phyloP scores from a whole-genome alignment of 2,888 invertebrate species.

The Microplitis manilae region DNA sequence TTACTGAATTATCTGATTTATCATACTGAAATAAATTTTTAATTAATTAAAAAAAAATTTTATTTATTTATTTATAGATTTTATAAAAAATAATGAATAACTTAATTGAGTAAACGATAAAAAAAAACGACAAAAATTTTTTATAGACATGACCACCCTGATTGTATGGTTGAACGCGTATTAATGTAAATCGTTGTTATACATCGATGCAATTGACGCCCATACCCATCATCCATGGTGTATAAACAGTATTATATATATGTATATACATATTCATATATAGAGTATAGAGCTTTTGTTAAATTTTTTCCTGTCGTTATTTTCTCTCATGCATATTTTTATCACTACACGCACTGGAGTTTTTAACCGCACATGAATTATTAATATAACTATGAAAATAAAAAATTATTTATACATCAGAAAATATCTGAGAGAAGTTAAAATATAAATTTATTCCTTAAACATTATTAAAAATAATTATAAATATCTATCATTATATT shows the following conservation, averaged over 20 bases:
- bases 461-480: background rate
- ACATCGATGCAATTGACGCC: constrained; percentile 31
- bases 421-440: background rate
- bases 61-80: background rate
- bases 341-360: constrained; percentile 20
- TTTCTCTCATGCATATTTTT: constrained; percentile 35
- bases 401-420: background rate
- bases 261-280: constrained; percentile 14
- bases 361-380: constrained; percentile 33
- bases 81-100: constrained; percentile 26
- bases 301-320: constrained; percentile 14
- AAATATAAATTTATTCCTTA: background rate
- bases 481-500: background rate
- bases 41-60: background rate
- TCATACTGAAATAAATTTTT: no score
- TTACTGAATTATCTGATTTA: no score
- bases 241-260: constrained; percentile 26
- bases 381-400: constrained; percentile 22
- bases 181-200: constrained; percentile 43
- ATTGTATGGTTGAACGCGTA: constrained; percentile 42
- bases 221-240: constrained; percentile 16
- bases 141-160: constrained; percentile 21
- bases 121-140: constrained; percentile 28
- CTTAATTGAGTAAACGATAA: constrained; percentile 16
- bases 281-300: constrained; percentile 7